These are phyloP conservation scores for Perithous albicinctus DNA, from an alignment of 2,888 invertebrate genomes.

Conservation along the genomic window DNA sequence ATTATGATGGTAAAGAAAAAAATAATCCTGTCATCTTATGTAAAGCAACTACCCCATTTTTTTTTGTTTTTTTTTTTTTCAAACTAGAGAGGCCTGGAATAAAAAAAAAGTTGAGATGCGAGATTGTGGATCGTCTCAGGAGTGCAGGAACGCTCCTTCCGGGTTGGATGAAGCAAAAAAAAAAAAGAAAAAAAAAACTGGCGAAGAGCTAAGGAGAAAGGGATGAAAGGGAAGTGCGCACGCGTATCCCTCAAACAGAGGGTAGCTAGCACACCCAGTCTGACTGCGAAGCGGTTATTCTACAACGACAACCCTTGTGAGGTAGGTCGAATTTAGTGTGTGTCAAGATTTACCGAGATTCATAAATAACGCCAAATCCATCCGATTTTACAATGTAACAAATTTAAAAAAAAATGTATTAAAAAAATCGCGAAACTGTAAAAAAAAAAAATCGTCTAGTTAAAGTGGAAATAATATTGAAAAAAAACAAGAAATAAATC, in stretches of 20 bases:
- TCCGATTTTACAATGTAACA: neutral
- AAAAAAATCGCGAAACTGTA: neutral
- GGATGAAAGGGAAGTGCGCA: constrained; percentile 70
- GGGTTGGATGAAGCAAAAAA: neutral
- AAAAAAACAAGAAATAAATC: neutral
- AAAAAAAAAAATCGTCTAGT: constrained; percentile 1
- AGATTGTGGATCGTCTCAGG: no score
- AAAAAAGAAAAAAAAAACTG: no score
- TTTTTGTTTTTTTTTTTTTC: no score
- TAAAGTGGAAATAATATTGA: constrained; percentile 11
- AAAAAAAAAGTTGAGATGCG: neutral
- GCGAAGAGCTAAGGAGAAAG: constrained; percentile 34
- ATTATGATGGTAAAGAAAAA: no score
- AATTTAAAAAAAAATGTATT: neutral
- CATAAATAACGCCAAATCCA: neutral
- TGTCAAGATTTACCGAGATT: constrained; percentile 22
- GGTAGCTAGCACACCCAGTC: constrained; percentile 72
- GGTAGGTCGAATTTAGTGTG: constrained; percentile 78
- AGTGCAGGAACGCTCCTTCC: neutral
- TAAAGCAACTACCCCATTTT: no score
- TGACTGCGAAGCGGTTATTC: constrained; percentile 76
- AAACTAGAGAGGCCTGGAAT: no score
- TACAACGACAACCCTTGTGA: constrained; percentile 76
- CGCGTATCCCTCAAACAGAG: constrained; percentile 73
- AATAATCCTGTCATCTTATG: no score